Evolutionary conservation across 1,140 invertebrate species (phyloP).

Genomic region (Leptestheria dahalacensis): DNA sequence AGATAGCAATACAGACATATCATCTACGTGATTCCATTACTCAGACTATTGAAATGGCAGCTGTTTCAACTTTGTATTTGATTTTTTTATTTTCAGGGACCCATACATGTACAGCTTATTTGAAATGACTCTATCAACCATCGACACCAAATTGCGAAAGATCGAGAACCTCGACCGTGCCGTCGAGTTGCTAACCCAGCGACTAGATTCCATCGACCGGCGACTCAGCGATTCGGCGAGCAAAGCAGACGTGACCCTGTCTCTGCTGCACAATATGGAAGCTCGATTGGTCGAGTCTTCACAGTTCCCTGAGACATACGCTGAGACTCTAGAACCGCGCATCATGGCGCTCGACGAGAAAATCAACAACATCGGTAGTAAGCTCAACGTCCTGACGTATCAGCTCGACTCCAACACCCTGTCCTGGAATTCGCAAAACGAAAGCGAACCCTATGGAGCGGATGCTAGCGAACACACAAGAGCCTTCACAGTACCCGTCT

Average conservation of each 20-base stretch:
- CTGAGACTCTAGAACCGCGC: slow-evolving; percentile 39
- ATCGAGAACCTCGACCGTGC: slow-evolving; percentile 74
- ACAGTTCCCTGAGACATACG: slow-evolving; percentile 21
- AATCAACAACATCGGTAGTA: slow-evolving; percentile 61
- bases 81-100: slow-evolving; percentile 49
- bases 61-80: no score
- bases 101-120: slow-evolving; percentile 76
- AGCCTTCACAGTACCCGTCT: slow-evolving; percentile 53
- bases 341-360: slow-evolving; percentile 57
- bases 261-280: slow-evolving; percentile 52
- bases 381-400: slow-evolving; percentile 56
- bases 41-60: no score
- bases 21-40: no score
- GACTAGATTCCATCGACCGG: slow-evolving; percentile 61
- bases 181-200: slow-evolving; percentile 63
- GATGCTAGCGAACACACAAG: slow-evolving; percentile 65
- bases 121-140: slow-evolving; percentile 68
- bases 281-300: not conserved
- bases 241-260: slow-evolving; percentile 62
- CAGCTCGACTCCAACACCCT: slow-evolving; percentile 66
- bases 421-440: slow-evolving; percentile 31
- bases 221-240: slow-evolving; percentile 64
- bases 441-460: slow-evolving; percentile 45
- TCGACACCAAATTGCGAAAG: slow-evolving; percentile 68
- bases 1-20: no score